Conservation (phyloP, 2,797 vertebrate genomes). For the Alosa sapidissima region DNA sequence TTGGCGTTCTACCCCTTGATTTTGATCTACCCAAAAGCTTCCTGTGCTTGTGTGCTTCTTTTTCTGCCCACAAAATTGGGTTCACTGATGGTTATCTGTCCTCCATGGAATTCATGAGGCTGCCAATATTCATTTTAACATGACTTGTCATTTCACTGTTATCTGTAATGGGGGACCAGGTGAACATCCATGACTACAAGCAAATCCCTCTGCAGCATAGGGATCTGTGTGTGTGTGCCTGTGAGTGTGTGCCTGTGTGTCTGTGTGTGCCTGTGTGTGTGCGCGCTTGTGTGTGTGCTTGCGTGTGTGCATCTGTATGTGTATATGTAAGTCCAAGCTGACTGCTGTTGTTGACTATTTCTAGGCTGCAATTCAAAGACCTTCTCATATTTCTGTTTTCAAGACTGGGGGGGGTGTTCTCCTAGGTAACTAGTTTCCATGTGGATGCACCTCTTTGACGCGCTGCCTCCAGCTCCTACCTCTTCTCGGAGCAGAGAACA, state of each 20-base stretch:
- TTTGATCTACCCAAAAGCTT: neutral
- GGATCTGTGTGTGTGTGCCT: neutral
- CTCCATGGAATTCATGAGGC: neutral
- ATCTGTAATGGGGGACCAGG: neutral
- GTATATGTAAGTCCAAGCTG: neutral
- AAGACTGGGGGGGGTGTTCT: slow-evolving; percentile 51
- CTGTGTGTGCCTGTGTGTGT: neutral
- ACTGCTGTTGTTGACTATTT: slow-evolving; percentile 28
- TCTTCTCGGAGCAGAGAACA: slow-evolving; percentile 26
- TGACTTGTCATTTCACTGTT: neutral
- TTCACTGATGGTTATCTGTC: neutral
- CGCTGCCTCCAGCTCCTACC: slow-evolving; percentile 39
- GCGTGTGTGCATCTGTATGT: neutral
- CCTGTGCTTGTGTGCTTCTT: slow-evolving; percentile 14
- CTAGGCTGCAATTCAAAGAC: slow-evolving; percentile 18
- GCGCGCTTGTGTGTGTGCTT: neutral
- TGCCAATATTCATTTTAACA: neutral
- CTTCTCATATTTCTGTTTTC: slow-evolving; percentile 74
- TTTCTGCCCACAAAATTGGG: neutral
- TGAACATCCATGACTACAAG: neutral
- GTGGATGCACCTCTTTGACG: slow-evolving; percentile 47
- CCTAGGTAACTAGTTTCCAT: slow-evolving; percentile 61
- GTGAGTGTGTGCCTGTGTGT: neutral
- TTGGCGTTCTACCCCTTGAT: neutral
- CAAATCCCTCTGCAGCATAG: neutral